Evolutionary conservation across 2,888 invertebrate species (phyloP).

Genomic region (Coremacera marginata): DNA sequence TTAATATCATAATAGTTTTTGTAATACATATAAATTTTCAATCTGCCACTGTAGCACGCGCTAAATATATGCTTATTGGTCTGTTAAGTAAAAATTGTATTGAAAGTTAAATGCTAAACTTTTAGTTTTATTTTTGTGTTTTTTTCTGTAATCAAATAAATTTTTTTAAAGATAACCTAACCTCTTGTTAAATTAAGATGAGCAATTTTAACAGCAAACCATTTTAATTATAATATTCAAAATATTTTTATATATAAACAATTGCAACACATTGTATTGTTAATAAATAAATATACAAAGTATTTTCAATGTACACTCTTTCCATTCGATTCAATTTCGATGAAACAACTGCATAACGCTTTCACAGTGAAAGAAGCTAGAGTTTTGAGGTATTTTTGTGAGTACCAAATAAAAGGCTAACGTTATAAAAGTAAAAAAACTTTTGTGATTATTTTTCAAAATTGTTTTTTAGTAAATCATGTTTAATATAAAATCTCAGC

Average conservation of each 20-base stretch:
- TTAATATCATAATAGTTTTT: not conserved
- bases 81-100: not conserved
- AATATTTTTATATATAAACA: not conserved
- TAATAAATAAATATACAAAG: not conserved
- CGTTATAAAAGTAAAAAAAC: not conserved
- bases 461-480: slow-evolving; percentile 2
- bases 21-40: slow-evolving; percentile 3
- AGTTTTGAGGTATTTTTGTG: slow-evolving; percentile 5
- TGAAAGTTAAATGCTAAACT: too few species aligned
- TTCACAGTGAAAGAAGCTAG: not conserved
- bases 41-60: not conserved
- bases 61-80: not conserved
- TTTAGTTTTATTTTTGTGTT: not conserved
- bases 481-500: slow-evolving; percentile 1
- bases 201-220: slow-evolving; percentile 6
- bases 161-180: not conserved
- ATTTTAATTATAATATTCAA: slow-evolving; percentile 3
- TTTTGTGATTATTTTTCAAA: slow-evolving; percentile 28
- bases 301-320: not conserved
- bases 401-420: not conserved
- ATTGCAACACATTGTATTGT: not conserved
- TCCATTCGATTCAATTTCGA: not conserved
- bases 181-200: not conserved
- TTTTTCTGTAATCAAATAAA: not conserved
- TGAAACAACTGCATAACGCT: not conserved